Base-by-base conservation (phyloP, 2,113 vertebrate species). In the Festucalex cinctus region DNA sequence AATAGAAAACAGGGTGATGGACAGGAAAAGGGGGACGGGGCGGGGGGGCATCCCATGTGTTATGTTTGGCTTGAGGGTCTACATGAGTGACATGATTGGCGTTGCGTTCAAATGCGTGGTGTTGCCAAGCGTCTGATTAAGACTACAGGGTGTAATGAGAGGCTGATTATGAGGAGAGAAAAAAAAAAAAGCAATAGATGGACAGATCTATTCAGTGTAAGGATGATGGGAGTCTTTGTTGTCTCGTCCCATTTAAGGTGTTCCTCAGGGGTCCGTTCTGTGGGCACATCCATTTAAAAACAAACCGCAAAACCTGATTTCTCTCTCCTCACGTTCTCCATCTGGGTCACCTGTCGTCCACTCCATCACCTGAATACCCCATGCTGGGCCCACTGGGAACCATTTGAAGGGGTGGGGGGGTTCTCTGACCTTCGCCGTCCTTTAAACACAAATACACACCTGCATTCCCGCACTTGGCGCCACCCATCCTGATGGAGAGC, bases 1-100 rank as follows among this genome's bases (percentile, higher is more conserved):
- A 88, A 84, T 88, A 72, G 79, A 46, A 91, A 88, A 84, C 88
- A 72, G 79, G 79, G 63, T 88, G 92, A 93, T 93, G 93, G 91
- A 94, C 86, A 78, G 81, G 68, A 68, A n/a, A 41, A 12, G 10
- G 48, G 5, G 51, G 22, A 13, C 3, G 13, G 2, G 24, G 12
- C 74, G 69, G 71, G 63, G 2, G 44, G 59, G 73, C 37, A 62
- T 86, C 82, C 67, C 80, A 66, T 86, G 85, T 86, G 78, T 81
- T 85, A 71, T 83, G 78, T 80, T 86, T 73, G 73, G 75, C 63
- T 69, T 79, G 82, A 57, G 70, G 73, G 71, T 73, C 64, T 70
- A 71, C 61, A 76, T 86, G 77, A 85, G 73, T 68, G 77, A 88
- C 85, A 88, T 89, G 86, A 89, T 90, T 89, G 80, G 84, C 89